phyloP scores from a whole-genome alignment of 37 sponge, comb jelly and placozoan species.

The Hexactinellida sp. region DNA sequence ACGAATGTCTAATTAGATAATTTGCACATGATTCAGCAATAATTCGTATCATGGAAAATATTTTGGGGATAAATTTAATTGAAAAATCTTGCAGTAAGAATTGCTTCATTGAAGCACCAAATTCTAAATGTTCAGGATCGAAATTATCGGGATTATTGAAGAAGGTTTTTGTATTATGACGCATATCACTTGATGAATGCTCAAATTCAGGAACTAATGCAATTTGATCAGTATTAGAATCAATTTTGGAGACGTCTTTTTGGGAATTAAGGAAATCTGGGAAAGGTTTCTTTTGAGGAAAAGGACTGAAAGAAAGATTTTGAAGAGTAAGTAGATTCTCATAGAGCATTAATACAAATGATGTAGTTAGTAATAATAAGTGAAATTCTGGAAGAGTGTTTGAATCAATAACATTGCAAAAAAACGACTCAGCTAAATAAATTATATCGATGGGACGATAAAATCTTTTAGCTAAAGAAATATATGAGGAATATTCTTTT shows the following conservation, averaged over 20 bases:
- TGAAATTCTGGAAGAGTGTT: background rate
- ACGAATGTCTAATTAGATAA: background rate
- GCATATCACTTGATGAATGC: background rate
- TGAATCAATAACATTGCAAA: background rate
- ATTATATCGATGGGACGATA: background rate
- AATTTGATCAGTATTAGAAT: background rate
- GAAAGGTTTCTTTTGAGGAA: background rate
- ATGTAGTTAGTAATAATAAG: background rate
- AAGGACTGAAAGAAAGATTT: background rate
- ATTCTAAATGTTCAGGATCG: background rate
- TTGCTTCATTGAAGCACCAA: background rate
- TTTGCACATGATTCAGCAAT: background rate
- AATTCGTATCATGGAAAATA: background rate
- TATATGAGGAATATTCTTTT: no score
- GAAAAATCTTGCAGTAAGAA: background rate
- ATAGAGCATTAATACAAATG: background rate
- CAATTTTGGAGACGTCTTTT: background rate
- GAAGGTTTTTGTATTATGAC: background rate
- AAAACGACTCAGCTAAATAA: background rate
- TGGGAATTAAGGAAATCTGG: background rate
- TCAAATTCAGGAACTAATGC: no score
- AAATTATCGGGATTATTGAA: background rate
- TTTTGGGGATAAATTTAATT: background rate
- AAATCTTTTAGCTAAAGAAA: background rate
- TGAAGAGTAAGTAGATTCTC: background rate